Evolutionary conservation across 2,797 vertebrate species (phyloP).

Genomic region (Girardinus metallicus): DNA sequence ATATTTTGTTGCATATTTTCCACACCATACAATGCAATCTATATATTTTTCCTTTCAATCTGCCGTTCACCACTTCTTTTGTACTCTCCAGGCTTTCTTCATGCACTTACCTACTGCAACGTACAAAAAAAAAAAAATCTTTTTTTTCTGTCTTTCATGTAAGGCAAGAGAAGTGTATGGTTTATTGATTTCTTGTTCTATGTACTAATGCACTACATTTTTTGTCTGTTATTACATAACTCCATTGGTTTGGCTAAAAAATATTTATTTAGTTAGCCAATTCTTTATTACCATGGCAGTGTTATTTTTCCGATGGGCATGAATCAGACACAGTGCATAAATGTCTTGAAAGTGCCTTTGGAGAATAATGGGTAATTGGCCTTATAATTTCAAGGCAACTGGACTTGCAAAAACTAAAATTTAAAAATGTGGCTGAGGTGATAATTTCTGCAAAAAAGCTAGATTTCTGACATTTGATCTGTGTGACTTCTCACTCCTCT

Average conservation of each 20-base stretch:
- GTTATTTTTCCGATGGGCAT: neutral
- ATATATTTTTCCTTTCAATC: constrained; percentile 7
- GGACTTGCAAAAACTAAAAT: constrained; percentile 9
- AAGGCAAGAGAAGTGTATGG: neutral
- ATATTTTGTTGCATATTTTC: constrained; percentile 24
- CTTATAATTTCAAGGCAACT: neutral
- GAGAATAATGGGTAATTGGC: neutral
- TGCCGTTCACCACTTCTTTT: constrained; percentile 1
- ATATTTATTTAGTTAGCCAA: neutral
- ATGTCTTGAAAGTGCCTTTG: neutral
- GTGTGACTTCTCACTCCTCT: constrained; percentile 38
- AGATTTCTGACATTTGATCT: constrained; percentile 36
- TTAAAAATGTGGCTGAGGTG: constrained; percentile 14
- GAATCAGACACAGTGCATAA: neutral
- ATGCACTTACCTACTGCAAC: neutral
- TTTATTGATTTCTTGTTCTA: neutral
- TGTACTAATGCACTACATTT: neutral
- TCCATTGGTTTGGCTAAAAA: neutral
- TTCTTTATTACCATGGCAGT: neutral
- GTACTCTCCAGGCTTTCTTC: neutral
- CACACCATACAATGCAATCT: constrained; percentile 3
- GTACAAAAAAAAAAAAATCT: no score
- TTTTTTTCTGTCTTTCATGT: neutral
- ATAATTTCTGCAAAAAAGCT: constrained; percentile 17
- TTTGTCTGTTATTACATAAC: neutral